A percentile compares a stretch with the other conserved stretches of the same genome.
Conservation (phyloP, 37 sponge, comb jelly and placozoan species). For the Aphrocallistes beatrix region DNA sequence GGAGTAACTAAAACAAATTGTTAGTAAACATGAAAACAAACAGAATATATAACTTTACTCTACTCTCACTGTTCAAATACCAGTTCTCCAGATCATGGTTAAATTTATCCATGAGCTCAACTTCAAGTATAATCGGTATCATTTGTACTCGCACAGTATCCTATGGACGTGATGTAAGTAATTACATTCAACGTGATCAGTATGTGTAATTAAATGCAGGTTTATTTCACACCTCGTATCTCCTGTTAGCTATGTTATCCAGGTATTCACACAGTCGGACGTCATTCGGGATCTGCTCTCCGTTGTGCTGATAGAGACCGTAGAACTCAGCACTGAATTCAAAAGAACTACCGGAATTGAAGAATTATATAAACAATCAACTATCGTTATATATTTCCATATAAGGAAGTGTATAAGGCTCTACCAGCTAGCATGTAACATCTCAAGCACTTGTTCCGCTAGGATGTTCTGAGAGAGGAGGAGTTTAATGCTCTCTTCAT, state of each 20-base stretch:
- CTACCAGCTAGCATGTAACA: slow-evolving; percentile 53
- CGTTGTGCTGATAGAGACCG: slow-evolving; percentile 76
- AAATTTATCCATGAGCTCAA: slow-evolving; percentile 31
- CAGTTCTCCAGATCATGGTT: slow-evolving; percentile 22
- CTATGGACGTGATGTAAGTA: slow-evolving; percentile 14
- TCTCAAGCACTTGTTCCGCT: slow-evolving; percentile 38
- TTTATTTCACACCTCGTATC: slow-evolving; percentile 39
- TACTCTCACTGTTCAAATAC: neutral
- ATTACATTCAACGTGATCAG: neutral
- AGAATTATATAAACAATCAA: neutral
- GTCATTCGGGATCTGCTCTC: slow-evolving; percentile 37
- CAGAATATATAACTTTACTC: neutral
- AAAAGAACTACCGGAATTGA: slow-evolving; percentile 43
- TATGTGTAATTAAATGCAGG: too few relatives aligned
- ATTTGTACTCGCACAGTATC: slow-evolving; percentile 72
- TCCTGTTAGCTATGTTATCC: slow-evolving; percentile 35
- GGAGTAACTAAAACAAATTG: neutral
- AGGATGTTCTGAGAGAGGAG: slow-evolving; percentile 56
- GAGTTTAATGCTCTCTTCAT: slow-evolving; percentile 19
- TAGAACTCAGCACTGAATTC: slow-evolving; percentile 73
- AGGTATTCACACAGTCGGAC: slow-evolving; percentile 61
- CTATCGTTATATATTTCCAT: neutral
- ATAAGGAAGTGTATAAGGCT: slow-evolving; percentile 14
- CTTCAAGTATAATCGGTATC: slow-evolving; percentile 43
- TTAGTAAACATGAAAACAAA: neutral